These are phyloP conservation scores for Calameuta pallipes DNA, from an alignment of 2,888 invertebrate species.

Conservation along the genomic window DNA sequence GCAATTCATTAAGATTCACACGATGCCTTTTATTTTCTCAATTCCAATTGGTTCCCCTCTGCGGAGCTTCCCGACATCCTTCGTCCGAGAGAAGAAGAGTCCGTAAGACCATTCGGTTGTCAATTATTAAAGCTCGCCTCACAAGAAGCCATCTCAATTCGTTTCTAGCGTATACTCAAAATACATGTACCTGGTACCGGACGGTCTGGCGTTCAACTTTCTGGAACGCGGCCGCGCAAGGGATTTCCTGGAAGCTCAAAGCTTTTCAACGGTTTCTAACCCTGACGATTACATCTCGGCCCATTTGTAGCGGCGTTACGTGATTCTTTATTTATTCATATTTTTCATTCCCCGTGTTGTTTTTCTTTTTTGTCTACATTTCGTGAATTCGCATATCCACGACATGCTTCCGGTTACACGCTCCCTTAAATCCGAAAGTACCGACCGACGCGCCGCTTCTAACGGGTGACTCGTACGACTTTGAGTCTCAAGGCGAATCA, in stretches of 20 bases:
- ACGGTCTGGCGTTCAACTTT: neutral
- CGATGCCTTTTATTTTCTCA: neutral
- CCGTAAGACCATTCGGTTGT: neutral
- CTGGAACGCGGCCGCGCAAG: neutral
- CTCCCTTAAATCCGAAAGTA: neutral
- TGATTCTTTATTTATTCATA: neutral
- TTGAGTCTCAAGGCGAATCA: neutral
- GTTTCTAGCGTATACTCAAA: neutral
- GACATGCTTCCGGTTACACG: neutral
- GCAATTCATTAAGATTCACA: slow-evolving; percentile 8
- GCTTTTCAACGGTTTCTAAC: neutral
- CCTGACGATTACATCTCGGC: neutral
- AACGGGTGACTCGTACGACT: neutral
- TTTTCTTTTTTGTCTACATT: neutral
- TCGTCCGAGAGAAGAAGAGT: neutral
- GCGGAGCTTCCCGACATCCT: neutral
- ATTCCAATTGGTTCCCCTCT: neutral
- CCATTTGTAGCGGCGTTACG: neutral
- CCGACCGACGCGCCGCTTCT: neutral
- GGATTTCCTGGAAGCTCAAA: neutral
- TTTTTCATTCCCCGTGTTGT: neutral
- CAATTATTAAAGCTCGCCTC: neutral
- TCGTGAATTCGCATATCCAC: neutral
- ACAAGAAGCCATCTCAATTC: neutral
- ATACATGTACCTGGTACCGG: neutral